Conservation (phyloP, 2,797 vertebrate species). For the Anabacerthia variegaticeps region DNA sequence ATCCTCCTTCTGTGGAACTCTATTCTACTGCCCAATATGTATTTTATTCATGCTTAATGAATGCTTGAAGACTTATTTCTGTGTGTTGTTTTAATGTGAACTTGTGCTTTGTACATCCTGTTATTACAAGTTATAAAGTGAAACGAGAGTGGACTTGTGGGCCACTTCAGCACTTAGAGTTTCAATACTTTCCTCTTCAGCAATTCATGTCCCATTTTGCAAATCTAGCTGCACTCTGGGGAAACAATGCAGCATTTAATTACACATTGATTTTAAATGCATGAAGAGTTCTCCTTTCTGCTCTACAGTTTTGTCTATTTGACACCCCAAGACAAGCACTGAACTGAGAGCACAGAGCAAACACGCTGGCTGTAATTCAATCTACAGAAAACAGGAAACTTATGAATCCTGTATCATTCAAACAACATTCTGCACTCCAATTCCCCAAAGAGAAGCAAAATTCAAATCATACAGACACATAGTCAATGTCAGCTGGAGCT, state of each 20-base stretch:
- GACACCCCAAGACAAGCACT: neutral
- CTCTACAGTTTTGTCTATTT: neutral
- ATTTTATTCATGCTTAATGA: neutral
- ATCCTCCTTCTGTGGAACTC: neutral
- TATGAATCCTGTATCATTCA: neutral
- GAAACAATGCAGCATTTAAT: neutral
- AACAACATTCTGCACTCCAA: neutral
- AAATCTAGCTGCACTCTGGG: neutral
- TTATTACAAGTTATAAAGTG: neutral
- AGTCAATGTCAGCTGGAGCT: neutral
- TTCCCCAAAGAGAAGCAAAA: neutral
- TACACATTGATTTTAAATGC: neutral
- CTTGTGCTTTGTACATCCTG: neutral
- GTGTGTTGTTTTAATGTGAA: neutral
- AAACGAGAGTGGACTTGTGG: neutral
- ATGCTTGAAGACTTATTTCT: neutral
- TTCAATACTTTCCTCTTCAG: neutral
- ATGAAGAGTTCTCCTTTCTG: neutral
- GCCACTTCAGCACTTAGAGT: neutral
- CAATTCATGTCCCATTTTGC: neutral
- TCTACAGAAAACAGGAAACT: neutral
- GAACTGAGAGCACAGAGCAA: neutral
- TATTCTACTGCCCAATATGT: neutral
- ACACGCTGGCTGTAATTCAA: neutral
- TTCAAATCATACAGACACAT: neutral